Base-by-base conservation (phyloP, 1,140 invertebrate genomes). In the Drosophila yakuba region DNA sequence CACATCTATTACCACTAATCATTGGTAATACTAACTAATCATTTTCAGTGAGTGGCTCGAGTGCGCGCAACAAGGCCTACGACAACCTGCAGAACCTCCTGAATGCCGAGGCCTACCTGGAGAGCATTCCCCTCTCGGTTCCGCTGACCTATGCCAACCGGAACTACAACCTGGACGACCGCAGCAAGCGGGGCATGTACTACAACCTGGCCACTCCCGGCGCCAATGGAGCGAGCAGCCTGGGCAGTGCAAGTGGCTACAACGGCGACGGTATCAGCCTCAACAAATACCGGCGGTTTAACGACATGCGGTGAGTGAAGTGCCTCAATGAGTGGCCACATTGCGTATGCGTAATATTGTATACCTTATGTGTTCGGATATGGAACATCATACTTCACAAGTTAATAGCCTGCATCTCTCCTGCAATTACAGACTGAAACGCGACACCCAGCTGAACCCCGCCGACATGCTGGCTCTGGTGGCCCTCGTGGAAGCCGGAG, bases 391-490 rank as follows among this genome's bases (percentile, higher is more conserved):
- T 20, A 20, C 20, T 20, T 1, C 17, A 17, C 17, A 17, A 17
- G 17, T 17, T 17, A 17, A 17, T 23, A 25, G 4, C 23, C 23
- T 25, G 23, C 3, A 2, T 32, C 28, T 8, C 8, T 32, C 2
- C 28, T 32, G 1, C 28, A 32, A 32, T 32, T 8, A 1, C 8
- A 86, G 83, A 15, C 60, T 86, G 0, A 92, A 92, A 43, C 86
- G 91, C 1, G 91, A 92, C 41, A 80, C 91, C 54, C 91, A 92
- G 43, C 52, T 92, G 25, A 92, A 88, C 17, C 91, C 91, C 12
- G 91, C 91, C 14, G 91, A 92, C 62, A 92, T 92, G 91, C 43
- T 92, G 47, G 91, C 91, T 2, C 62, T 92, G 25, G 91, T 92
- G 14, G 91, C 91, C 2, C 44, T 92, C 12, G 91, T 92, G n/a